Evolutionary conservation across 2,113 vertebrate genomes (phyloP), one percentile per base, ranked within the genome.

Genomic region (Pungitius pungitius): DNA sequence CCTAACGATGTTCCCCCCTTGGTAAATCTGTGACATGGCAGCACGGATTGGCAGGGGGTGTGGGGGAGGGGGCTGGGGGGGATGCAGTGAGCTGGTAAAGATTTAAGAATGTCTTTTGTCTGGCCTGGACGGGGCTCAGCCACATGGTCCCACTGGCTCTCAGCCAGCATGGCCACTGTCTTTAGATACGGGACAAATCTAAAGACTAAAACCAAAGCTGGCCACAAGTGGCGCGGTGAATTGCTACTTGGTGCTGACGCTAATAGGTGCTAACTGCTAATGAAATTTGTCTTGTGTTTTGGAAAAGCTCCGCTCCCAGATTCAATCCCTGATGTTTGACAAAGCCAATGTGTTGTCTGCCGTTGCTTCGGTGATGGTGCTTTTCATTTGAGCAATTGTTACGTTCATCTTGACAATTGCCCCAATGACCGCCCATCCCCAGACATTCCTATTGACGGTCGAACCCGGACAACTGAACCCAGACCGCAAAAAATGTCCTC

Each of bases 21-120:
- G 73, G 82, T 65, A 60, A 77, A 67, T 8, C 56, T 79, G 77
- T 72, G 64, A 80, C 69, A 56, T 69, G 71, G 47, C 30, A 74
- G 63, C 64, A 62, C 5, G 33, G 33, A 6, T 55, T 22, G 2
- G 8, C 35, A 24, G 40, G 52, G 61, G 17, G 7, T 35, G 33
- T 35, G 33, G 33, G 33, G 33, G 33, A 35, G 4, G 66, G 39
- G 2, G 7, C 35, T 22, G 47, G 52, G 56, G 12, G 8, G 37
- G n/a, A 80, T 54, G 40, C 62, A 73, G 71, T 68, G 81, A 81
- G 77, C 70, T 57, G 61, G 72, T 24, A 56, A 82, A 87, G 82
- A 85, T 77, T 88, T 82, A 87, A 87, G 82, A 88, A 89, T 87
- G 73, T 86, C 81, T 89, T 88, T 89, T 88, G 88, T 91, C 85